Evolutionary conservation across 2,113 vertebrate genomes (phyloP).

Genomic region (Crypturellus undulatus): DNA sequence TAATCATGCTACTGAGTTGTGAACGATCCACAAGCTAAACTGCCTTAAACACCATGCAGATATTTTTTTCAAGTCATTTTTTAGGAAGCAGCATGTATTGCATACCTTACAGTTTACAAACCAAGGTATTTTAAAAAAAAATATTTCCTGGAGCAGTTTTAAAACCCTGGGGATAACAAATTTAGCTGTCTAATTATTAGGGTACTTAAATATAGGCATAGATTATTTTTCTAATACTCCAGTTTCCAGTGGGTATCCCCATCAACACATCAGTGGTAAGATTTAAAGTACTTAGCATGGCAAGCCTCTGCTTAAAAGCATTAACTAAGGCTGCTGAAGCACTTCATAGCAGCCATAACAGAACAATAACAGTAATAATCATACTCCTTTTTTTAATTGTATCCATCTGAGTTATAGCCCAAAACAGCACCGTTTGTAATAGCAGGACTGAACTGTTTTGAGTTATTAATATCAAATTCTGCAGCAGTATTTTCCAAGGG

Average conservation of each 20-base stretch:
- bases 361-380: conserved; percentile 26
- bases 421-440: background rate
- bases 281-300: background rate
- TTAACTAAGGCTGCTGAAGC: background rate
- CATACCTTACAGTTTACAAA: conserved; percentile 9
- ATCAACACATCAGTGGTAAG: conserved; percentile 8
- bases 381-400: conserved; percentile 44
- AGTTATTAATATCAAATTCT: conserved; percentile 13
- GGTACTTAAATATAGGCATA: background rate
- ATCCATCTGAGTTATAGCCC: background rate
- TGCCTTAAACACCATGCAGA: background rate
- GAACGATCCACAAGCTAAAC: background rate
- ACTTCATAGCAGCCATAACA: conserved; percentile 35
- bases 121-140: background rate
- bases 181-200: conserved; percentile 52
- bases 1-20: background rate
- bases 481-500: background rate
- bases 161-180: conserved; percentile 31
- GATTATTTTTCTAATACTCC: conserved; percentile 44
- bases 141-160: conserved; percentile 31
- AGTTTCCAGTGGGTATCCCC: background rate
- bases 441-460: background rate
- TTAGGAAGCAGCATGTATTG: background rate
- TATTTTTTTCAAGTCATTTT: background rate
- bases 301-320: conserved; percentile 28